phyloP scores from a whole-genome alignment of 30 jellyfish, hydroid and myxozoan genomes.

The Pelagia noctiluca region DNA sequence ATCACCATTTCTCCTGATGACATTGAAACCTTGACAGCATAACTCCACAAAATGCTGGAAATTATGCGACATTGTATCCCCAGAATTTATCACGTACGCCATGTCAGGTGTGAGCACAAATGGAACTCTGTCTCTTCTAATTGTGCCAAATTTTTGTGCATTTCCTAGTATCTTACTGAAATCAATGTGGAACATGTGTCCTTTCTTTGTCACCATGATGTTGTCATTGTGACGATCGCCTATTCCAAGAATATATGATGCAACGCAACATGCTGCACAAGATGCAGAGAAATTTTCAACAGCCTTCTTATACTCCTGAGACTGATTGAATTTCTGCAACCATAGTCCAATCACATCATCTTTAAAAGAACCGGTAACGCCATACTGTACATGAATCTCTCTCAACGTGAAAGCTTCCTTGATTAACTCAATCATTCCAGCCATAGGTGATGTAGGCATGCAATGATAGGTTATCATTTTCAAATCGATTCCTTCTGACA shows the following conservation, averaged over 20 bases:
- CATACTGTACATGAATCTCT: slow-evolving; percentile 94
- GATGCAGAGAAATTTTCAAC: slow-evolving; percentile 91
- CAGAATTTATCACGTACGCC: slow-evolving; percentile 94
- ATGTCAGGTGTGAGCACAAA: slow-evolving; percentile 99
- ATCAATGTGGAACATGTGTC: slow-evolving; percentile 96
- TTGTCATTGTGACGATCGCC: slow-evolving; percentile 99
- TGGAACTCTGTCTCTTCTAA: slow-evolving; percentile 95
- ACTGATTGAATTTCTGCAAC: slow-evolving; percentile 87
- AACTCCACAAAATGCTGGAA: slow-evolving; percentile 93
- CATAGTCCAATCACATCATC: slow-evolving; percentile 88
- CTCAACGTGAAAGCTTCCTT: slow-evolving; percentile 86
- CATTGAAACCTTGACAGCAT: slow-evolving; percentile 93
- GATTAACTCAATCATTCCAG: slow-evolving; percentile 90
- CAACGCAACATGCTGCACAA: slow-evolving; percentile 98
- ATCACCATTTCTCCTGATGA: slow-evolving; percentile 79
- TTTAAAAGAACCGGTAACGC: slow-evolving; percentile 97
- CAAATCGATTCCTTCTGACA: slow-evolving; percentile 87
- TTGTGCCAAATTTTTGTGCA: slow-evolving; percentile 89
- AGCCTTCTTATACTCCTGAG: slow-evolving; percentile 82
- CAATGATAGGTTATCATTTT: slow-evolving; percentile 81
- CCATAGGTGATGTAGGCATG: slow-evolving; percentile 93
- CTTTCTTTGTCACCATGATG: slow-evolving; percentile 90
- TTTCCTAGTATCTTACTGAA: slow-evolving; percentile 95
- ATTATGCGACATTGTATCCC: slow-evolving; percentile 76
- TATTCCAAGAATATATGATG: slow-evolving; percentile 94